Base-by-base conservation (phyloP, 2,888 invertebrate genomes). In the Syrista parreyssii region DNA sequence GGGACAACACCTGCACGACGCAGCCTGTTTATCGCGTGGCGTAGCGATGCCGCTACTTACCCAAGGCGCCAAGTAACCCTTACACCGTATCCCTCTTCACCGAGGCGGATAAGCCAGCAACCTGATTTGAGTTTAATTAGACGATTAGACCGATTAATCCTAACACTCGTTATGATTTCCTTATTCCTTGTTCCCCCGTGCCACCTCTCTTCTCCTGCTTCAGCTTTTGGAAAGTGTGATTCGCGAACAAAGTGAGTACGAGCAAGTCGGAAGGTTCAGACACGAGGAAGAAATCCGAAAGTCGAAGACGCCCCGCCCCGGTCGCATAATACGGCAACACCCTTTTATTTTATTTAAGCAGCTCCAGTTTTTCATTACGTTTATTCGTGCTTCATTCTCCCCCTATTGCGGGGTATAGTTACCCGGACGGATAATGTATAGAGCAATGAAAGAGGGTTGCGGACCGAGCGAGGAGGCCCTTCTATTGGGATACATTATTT, bases 261-360 rank as follows among this genome's bases (percentile, higher is more conserved):
- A 55, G 73, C 75, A 71, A 68, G 33, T 76, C 76, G 79, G 73
- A 78, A 73, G 68, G 75, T 40, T 72, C 34, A 74, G 73, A 55
- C 33, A 76, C 68, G 72, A 75, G 76, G 40, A 73, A 31, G 80
- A 79, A 80, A 78, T 69, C 77, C 79, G 81, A 84, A 84, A 84
- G 82, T 81, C 86, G 81, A 83, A 82, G 12, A 35, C 15, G 34
- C 35, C 81, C 76, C 15, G 34, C 35, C 81, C 76, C 86, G 84
- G 86, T 85, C 82, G 83, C 85, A 85, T 90, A 89, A 88, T 87
- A 88, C 85, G 88, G 87, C 87, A 86, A 88, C 88, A 86, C 86
- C 87, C 88, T 91, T 91, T 88, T 90, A 90, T 89, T 91, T 91
- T 90, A 90, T 91, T 91, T 90, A 90, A 90, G 88, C 88, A 86